Conservation (phyloP, 1,140 invertebrate species). For the Lamellibrachia luymesi region DNA sequence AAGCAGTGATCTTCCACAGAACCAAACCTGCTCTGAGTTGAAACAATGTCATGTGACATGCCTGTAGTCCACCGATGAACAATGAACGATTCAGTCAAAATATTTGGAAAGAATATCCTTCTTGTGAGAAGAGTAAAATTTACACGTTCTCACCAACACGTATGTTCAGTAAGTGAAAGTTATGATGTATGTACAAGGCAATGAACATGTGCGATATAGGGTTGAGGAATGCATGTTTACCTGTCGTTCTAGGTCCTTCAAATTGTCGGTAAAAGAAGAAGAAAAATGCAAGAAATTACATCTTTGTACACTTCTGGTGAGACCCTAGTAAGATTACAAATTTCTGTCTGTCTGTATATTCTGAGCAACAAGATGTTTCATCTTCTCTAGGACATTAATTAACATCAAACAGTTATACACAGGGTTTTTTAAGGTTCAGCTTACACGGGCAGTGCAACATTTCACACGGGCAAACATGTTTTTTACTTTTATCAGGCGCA, state of each 20-base stretch:
- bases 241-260: slow-evolving; percentile 3
- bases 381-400: not conserved
- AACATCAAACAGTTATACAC: not conserved
- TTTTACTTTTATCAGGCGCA: too few species aligned
- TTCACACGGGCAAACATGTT: too few species aligned
- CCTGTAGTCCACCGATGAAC: too few species aligned
- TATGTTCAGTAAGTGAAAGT: not conserved
- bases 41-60: too few species aligned
- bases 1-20: too few species aligned
- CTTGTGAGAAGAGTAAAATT: not conserved
- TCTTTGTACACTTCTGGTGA: not conserved
- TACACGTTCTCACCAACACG: not conserved
- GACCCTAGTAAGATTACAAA: not conserved
- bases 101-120: too few species aligned
- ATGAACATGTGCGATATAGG: not conserved
- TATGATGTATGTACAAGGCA: not conserved
- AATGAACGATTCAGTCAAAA: too few species aligned
- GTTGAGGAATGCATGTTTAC: not conserved
- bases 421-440: too few species aligned
- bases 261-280: not conserved
- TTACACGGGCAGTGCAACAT: too few species aligned
- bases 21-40: too few species aligned
- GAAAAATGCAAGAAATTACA: not conserved
- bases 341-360: not conserved
- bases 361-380: not conserved